A percentile compares a stretch with the other conserved stretches of the same genome.
These are phyloP conservation scores for Hephaestus fuliginosus DNA, from an alignment of 2,797 vertebrate species.

Conservation along the genomic window DNA sequence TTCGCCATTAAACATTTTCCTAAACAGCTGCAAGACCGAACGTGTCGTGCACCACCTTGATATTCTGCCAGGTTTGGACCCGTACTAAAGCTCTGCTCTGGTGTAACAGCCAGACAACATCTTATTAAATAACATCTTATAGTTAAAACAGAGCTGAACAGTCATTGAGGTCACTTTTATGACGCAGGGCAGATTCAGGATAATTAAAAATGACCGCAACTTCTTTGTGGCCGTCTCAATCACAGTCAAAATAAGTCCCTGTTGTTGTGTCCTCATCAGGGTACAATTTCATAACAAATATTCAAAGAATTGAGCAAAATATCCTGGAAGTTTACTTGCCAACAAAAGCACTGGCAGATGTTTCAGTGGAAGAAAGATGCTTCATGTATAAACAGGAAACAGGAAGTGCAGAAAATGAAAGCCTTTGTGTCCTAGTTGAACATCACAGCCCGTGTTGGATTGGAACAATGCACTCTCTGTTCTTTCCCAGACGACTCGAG, in stretches of 20 bases:
- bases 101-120: not conserved
- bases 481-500: not conserved
- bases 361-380: not conserved
- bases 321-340: not conserved
- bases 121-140: not conserved
- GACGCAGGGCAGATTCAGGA: too few relatives aligned
- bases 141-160: not conserved
- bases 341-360: not conserved
- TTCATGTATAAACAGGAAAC: slow-evolving; percentile 5
- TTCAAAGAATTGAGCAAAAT: not conserved
- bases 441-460: slow-evolving; percentile 9
- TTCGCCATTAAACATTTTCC: not conserved
- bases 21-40: not conserved
- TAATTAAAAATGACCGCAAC: not conserved
- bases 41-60: not conserved
- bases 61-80: not conserved
- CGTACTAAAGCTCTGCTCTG: not conserved
- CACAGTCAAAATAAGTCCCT: too few relatives aligned
- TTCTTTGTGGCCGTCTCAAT: not conserved
- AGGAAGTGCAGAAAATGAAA: slow-evolving; percentile 14
- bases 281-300: not conserved
- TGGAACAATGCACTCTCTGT: slow-evolving; percentile 33
- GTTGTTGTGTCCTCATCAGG: not conserved
- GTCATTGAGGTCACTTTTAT: not conserved
- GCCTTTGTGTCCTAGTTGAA: slow-evolving; percentile 23